Evolutionary conservation across 2,888 invertebrate genomes (phyloP).

Genomic region (Oconnorella tubifera): DNA sequence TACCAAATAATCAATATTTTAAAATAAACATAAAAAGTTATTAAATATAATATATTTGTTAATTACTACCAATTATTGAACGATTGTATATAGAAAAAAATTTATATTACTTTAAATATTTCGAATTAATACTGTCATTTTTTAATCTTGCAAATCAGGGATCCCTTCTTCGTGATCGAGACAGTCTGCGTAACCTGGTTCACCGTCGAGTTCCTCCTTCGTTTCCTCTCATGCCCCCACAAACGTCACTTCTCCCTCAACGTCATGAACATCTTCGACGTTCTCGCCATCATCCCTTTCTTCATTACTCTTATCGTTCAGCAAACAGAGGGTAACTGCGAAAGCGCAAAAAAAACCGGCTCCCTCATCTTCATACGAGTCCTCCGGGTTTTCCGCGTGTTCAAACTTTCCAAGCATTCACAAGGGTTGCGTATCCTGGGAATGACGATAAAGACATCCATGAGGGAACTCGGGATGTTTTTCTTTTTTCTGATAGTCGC

Average conservation of each 20-base stretch:
- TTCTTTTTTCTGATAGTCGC: constrained; percentile 45
- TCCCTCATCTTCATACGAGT: constrained; percentile 40
- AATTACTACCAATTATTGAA: no score
- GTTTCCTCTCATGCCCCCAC: constrained; percentile 43
- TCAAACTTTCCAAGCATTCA: constrained; percentile 42
- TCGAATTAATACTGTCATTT: no score
- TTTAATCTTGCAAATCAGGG: no score
- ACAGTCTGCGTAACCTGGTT: constrained; percentile 51
- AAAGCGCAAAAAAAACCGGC: constrained; percentile 36
- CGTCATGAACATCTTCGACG: constrained; percentile 48
- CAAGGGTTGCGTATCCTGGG: constrained; percentile 49
- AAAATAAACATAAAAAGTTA: no score
- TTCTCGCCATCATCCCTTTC: constrained; percentile 48
- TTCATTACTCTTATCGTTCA: constrained; percentile 44
- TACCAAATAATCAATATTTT: no score
- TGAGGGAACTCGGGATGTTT: constrained; percentile 24
- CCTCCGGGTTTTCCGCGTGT: constrained; percentile 46
- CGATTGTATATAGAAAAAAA: no score
- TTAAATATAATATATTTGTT: no score
- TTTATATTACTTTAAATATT: no score
- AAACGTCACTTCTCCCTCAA: constrained; percentile 40
- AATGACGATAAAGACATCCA: constrained; percentile 42
- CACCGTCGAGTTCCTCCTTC: constrained; percentile 44
- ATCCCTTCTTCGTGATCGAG: constrained; percentile 42
- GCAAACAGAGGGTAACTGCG: constrained; percentile 36